Conservation (phyloP, 2,113 vertebrate species). For the Hyla sarda region DNA sequence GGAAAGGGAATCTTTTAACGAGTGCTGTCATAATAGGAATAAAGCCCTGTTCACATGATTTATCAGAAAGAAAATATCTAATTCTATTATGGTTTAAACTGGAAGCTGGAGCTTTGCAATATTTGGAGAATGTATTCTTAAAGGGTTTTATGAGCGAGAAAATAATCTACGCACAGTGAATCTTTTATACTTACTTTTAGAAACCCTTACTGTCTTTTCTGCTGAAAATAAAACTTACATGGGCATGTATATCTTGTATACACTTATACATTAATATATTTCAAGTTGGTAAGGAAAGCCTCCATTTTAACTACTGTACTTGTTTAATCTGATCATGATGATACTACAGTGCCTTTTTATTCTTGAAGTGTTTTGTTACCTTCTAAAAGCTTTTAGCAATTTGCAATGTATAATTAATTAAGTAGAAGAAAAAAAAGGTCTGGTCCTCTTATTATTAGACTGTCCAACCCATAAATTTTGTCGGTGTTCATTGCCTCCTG, state of each 20-base stretch:
- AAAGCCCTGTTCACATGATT: constrained; percentile 65
- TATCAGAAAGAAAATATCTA: constrained; percentile 63
- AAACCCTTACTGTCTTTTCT: neutral
- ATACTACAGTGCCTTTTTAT: neutral
- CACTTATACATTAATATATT: neutral
- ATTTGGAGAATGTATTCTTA: constrained; percentile 20
- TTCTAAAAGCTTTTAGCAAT: neutral
- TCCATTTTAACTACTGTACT: neutral
- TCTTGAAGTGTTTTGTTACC: constrained; percentile 2
- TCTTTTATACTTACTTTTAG: neutral
- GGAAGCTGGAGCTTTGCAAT: constrained; percentile 27
- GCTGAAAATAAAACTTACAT: neutral
- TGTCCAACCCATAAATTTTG: neutral
- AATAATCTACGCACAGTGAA: neutral
- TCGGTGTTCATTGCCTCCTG: neutral
- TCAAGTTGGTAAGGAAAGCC: neutral
- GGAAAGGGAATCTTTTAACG: constrained; percentile 72
- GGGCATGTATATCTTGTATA: neutral
- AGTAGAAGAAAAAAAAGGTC: neutral
- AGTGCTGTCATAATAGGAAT: constrained; percentile 70
- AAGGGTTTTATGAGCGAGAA: neutral
- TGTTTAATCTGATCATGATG: neutral
- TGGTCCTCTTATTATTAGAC: neutral
- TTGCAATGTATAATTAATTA: neutral
- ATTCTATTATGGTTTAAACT: constrained; percentile 58